These are phyloP conservation scores for Peromyscus attwateri DNA, from an alignment of 2,797 vertebrate species.

Conservation along the genomic window DNA sequence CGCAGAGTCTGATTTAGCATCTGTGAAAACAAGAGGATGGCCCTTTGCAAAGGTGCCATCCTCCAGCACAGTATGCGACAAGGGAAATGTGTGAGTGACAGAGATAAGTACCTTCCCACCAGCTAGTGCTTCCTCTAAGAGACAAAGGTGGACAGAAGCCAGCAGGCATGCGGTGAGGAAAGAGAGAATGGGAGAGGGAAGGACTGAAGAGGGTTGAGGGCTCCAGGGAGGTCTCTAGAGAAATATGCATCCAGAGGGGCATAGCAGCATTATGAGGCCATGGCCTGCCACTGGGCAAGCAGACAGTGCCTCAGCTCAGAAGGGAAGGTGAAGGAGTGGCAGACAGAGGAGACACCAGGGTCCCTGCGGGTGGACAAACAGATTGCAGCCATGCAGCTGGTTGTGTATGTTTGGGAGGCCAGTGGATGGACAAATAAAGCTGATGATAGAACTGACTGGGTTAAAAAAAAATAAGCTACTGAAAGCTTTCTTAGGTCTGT, in stretches of 20 bases:
- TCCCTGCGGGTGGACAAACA: not conserved
- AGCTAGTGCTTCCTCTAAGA: not conserved
- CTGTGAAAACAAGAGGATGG: slow-evolving; percentile 14
- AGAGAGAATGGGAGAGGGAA: not conserved
- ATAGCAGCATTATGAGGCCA: not conserved
- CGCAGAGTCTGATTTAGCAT: not conserved
- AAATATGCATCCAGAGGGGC: not conserved
- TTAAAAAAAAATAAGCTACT: not conserved
- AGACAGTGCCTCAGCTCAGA: not conserved
- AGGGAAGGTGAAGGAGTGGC: not conserved
- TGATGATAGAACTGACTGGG: not conserved
- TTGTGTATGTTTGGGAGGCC: not conserved
- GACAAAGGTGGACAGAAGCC: not conserved
- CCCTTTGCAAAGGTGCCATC: not conserved
- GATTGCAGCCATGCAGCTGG: not conserved
- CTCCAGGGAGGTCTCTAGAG: not conserved
- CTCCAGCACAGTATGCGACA: not conserved
- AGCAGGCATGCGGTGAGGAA: not conserved
- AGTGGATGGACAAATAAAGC: not conserved
- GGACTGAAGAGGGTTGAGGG: not conserved
- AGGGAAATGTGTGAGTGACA: not conserved
- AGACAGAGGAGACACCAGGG: slow-evolving; percentile 23
- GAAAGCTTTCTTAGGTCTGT: not conserved
- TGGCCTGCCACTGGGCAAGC: not conserved
- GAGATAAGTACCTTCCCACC: not conserved